Conservation (phyloP, 1,140 invertebrate genomes). For the Drosophila azteca region DNA sequence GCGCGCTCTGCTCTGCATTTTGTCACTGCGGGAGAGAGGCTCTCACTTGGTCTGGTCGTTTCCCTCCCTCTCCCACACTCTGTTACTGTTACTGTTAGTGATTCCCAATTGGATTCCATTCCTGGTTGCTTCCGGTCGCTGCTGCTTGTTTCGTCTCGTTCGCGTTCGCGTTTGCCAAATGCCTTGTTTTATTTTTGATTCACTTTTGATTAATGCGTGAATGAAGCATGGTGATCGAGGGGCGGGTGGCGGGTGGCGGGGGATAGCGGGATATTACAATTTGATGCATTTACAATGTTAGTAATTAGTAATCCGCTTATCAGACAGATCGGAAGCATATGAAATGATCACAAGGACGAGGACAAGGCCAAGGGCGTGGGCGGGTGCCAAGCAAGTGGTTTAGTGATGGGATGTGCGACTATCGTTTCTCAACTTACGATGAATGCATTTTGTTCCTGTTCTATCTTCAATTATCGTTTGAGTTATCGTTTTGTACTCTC, state of each 20-base stretch:
- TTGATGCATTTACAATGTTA: constrained; percentile 5
- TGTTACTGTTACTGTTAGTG: not conserved
- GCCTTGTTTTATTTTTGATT: constrained; percentile 57
- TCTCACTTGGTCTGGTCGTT: too few relatives aligned
- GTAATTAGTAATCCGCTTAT: constrained; percentile 34
- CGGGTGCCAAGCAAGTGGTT: constrained; percentile 1
- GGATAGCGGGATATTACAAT: too few relatives aligned
- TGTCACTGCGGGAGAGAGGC: too few relatives aligned
- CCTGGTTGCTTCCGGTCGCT: constrained; percentile 42
- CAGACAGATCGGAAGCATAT: constrained; percentile 19
- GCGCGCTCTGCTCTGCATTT: too few relatives aligned
- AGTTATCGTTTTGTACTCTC: too few relatives aligned
- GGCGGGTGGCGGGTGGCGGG: too few relatives aligned
- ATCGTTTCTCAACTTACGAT: constrained; percentile 51
- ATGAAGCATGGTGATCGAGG: too few relatives aligned
- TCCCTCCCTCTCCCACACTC: not conserved
- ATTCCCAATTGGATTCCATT: constrained; percentile 36
- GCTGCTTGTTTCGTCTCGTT: not conserved
- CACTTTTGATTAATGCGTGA: constrained; percentile 48
- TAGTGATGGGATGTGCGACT: constrained; percentile 16
- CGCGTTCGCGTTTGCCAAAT: constrained; percentile 36
- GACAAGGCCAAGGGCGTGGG: too few relatives aligned
- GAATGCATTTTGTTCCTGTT: constrained; percentile 59
- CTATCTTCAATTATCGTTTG: not conserved
- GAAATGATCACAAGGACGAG: constrained; percentile 30